A percentile compares a stretch with the other conserved stretches of the same genome.
These are phyloP conservation scores for Halocynthia aurantium DNA, from an alignment of 23 tunicate genomes.

Conservation along the genomic window DNA sequence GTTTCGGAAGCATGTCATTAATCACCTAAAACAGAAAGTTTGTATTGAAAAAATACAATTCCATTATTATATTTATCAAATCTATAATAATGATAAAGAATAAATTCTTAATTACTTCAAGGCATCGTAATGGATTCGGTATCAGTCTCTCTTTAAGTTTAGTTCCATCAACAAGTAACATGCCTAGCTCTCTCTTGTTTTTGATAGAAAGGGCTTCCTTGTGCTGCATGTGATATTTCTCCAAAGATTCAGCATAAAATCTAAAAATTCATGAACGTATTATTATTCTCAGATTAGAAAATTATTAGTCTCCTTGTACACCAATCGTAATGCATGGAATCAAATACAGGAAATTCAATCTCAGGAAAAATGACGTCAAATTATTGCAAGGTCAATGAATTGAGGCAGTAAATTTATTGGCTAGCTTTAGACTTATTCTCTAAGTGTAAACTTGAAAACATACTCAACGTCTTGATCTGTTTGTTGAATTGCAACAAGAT, in stretches of 20 bases:
- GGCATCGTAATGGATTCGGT: constrained; percentile 95
- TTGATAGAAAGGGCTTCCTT: constrained; percentile 66
- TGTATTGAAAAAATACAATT: neutral
- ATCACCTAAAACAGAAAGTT: constrained; percentile 45
- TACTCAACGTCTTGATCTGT: constrained; percentile 77
- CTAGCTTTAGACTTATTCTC: neutral
- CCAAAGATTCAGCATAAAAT: constrained; percentile 75
- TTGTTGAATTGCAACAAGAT: constrained; percentile 38
- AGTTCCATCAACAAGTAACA: constrained; percentile 79
- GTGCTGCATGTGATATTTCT: constrained; percentile 70
- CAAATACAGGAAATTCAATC: neutral
- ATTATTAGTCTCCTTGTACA: too few relatives aligned
- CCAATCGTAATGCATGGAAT: neutral
- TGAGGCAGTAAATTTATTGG: neutral
- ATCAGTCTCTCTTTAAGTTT: constrained; percentile 61
- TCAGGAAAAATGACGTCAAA: too few relatives aligned
- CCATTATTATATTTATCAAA: constrained; percentile 1
- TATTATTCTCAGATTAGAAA: too few relatives aligned
- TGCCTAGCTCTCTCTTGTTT: constrained; percentile 70
- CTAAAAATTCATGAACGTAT: constrained; percentile 5
- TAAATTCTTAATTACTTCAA: constrained; percentile 44
- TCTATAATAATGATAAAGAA: neutral
- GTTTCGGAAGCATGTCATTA: constrained; percentile 78
- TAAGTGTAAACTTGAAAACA: constrained; percentile 1
- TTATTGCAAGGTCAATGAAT: too few relatives aligned